These are phyloP conservation scores for Trematocara stigmaticum DNA, from an alignment of 2,113 vertebrate genomes.

Conservation along the genomic window DNA sequence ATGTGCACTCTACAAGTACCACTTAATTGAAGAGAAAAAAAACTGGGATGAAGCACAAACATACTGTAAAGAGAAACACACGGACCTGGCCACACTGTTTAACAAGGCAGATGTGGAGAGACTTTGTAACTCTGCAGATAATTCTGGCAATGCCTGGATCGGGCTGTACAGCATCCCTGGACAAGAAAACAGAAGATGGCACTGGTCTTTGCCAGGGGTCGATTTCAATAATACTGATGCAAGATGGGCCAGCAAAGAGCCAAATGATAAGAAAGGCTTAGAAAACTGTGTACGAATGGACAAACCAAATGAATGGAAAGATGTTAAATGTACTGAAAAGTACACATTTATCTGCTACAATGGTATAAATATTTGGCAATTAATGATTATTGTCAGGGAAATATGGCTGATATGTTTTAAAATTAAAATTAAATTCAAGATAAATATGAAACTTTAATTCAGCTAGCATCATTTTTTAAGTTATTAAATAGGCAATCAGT, in stretches of 20 bases:
- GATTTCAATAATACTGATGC: background rate
- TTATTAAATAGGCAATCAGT: rapidly evolving
- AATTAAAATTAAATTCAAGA: background rate
- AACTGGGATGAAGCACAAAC: background rate
- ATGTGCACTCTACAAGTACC: background rate
- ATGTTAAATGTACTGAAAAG: background rate
- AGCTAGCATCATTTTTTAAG: background rate
- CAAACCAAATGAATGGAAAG: background rate
- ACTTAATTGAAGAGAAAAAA: rapidly evolving
- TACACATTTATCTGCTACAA: background rate
- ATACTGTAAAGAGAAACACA: background rate
- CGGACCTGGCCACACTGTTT: background rate
- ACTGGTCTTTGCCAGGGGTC: background rate
- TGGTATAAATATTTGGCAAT: background rate
- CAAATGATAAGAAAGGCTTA: rapidly evolving
- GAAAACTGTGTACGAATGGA: background rate
- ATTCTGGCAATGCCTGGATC: background rate
- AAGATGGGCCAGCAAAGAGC: rapidly evolving
- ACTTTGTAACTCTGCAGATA: background rate
- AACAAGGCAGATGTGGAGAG: background rate
- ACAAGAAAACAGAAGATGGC: background rate
- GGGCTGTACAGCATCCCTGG: background rate
- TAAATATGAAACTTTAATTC: background rate
- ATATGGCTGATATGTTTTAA: background rate
- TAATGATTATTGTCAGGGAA: rapidly evolving